These are phyloP conservation scores for Erynnis tages DNA, from an alignment of 2,888 invertebrate species.

Conservation along the genomic window DNA sequence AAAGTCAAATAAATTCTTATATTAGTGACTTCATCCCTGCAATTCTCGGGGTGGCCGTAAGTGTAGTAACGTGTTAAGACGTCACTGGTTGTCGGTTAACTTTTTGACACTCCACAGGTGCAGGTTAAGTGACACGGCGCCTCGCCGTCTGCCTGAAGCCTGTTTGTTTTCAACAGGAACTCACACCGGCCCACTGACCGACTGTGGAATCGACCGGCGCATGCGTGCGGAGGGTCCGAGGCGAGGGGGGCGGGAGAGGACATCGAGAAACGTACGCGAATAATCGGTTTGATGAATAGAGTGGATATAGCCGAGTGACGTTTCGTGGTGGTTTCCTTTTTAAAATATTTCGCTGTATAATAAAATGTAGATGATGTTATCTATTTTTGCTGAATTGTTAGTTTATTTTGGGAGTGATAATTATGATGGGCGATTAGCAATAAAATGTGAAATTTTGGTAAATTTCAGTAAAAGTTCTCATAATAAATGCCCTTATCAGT, in stretches of 20 bases:
- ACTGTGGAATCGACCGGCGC: slow-evolving; percentile 76
- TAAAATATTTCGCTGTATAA: too few relatives aligned
- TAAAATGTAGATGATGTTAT: too few relatives aligned
- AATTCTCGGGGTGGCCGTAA: not conserved
- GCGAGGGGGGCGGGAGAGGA: slow-evolving; percentile 25
- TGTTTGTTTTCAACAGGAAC: slow-evolving; percentile 69
- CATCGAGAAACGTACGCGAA: not conserved
- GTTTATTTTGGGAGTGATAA: too few relatives aligned
- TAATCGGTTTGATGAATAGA: too few relatives aligned
- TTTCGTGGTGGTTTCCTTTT: too few relatives aligned
- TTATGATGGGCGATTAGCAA: too few relatives aligned
- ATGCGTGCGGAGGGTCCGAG: slow-evolving; percentile 48
- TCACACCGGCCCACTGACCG: slow-evolving; percentile 76
- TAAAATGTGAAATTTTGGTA: too few relatives aligned
- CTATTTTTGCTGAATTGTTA: too few relatives aligned
- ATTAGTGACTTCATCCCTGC: not conserved
- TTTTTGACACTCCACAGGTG: slow-evolving; percentile 54
- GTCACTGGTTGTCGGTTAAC: slow-evolving; percentile 12
- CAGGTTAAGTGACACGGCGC: slow-evolving; percentile 63
- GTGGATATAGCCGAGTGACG: slow-evolving; percentile 20
- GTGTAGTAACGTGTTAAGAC: not conserved
- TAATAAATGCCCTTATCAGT: too few relatives aligned
- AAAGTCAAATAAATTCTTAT: not conserved
- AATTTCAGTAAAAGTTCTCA: too few relatives aligned
- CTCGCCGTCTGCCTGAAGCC: slow-evolving; percentile 72